A percentile compares a stretch with the other conserved stretches of the same genome.
phyloP scores from a whole-genome alignment of 2,797 vertebrate species.

The Percopsis omiscomaycus region DNA sequence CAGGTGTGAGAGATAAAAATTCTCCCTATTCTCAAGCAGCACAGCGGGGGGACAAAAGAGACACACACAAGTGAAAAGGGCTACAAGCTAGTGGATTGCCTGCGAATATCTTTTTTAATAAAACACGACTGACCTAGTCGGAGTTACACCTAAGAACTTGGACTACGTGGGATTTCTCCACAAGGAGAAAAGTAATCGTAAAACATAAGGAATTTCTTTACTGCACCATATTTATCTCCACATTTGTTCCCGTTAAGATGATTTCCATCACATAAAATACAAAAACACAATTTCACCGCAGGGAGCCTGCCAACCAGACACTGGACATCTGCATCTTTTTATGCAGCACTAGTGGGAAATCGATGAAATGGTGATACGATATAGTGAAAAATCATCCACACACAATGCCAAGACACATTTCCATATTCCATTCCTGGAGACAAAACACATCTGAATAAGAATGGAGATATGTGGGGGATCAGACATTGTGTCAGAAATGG shows the following conservation, averaged over 20 bases:
- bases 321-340: constrained; percentile 25
- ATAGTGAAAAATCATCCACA: constrained; percentile 54
- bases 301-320: constrained; percentile 37
- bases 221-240: not conserved
- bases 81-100: too few species aligned
- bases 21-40: too few species aligned
- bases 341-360: constrained; percentile 38
- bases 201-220: too few species aligned
- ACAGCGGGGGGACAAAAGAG: too few species aligned
- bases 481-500: constrained; percentile 56
- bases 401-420: constrained; percentile 58
- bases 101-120: too few species aligned
- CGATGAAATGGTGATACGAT: constrained; percentile 59
- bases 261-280: constrained; percentile 13
- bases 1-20: too few species aligned
- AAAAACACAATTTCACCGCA: constrained; percentile 17
- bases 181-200: too few species aligned
- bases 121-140: too few species aligned
- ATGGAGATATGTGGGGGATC: constrained; percentile 45
- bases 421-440: constrained; percentile 70
- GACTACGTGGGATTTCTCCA: too few species aligned
- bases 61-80: too few species aligned
- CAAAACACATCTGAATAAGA: constrained; percentile 63
- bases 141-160: too few species aligned
- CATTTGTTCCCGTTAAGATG: constrained; percentile 19